A percentile compares a stretch with the other conserved stretches of the same genome.
phyloP scores from a whole-genome alignment of 2,888 invertebrate species.

The Auanema sp. region DNA sequence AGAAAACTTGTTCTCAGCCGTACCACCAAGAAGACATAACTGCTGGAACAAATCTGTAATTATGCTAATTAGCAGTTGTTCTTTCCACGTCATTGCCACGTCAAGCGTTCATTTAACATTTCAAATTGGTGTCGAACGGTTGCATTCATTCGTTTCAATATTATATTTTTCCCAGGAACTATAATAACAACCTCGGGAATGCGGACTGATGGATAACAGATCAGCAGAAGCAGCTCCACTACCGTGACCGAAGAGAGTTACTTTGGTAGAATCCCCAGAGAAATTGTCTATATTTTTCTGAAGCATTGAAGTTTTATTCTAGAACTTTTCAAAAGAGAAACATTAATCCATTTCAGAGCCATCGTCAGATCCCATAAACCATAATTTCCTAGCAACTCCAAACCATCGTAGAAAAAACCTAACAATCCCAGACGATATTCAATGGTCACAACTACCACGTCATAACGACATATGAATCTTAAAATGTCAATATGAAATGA shows the following conservation, averaged over 20 bases:
- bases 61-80: no score
- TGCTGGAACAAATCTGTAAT: slow-evolving; percentile 50
- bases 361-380: slow-evolving; percentile 58
- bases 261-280: slow-evolving; percentile 46
- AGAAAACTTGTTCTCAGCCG: slow-evolving; percentile 52
- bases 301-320: no score
- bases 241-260: slow-evolving; percentile 54
- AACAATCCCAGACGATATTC: slow-evolving; percentile 50
- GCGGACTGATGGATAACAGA: slow-evolving; percentile 47
- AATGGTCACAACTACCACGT: slow-evolving; percentile 50
- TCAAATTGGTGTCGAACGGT: no score
- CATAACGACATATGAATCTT: slow-evolving; percentile 48
- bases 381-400: slow-evolving; percentile 51
- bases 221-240: slow-evolving; percentile 53
- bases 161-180: no score
- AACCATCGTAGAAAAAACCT: slow-evolving; percentile 59
- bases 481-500: neutral
- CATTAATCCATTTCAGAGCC: slow-evolving; percentile 52
- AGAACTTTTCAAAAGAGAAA: slow-evolving; percentile 3
- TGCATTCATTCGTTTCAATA: no score
- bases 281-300: slow-evolving; percentile 49
- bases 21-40: slow-evolving; percentile 55
- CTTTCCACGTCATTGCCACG: no score
- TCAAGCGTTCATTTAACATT: no score
- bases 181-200: slow-evolving; percentile 38